A percentile compares a stretch with the other conserved stretches of the same genome.
phyloP scores from a whole-genome alignment of 2,888 invertebrate genomes.

The Clitarchus hookeri region DNA sequence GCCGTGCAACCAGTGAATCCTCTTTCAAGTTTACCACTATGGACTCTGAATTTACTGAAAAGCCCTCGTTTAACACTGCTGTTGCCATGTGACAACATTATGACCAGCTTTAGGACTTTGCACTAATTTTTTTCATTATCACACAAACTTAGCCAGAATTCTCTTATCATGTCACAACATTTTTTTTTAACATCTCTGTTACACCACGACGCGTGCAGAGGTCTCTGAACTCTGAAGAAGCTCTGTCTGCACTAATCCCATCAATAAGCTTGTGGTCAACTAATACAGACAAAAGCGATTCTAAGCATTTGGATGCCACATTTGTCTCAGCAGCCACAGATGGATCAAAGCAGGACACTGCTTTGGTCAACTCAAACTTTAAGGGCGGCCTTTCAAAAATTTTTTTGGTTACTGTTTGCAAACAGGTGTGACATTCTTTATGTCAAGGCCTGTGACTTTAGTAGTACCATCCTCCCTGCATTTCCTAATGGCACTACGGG shows the following conservation, averaged over 20 bases:
- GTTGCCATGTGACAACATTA: background rate
- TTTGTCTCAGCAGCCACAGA: background rate
- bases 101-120: background rate
- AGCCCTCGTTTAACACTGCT: no score
- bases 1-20: no score
- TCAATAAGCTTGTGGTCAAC: background rate
- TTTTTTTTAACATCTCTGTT: background rate
- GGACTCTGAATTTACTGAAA: no score
- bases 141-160: background rate
- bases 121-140: background rate
- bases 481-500: background rate
- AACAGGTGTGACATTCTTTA: no score
- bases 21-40: no score
- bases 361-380: background rate
- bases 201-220: background rate
- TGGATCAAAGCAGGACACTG: background rate
- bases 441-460: background rate
- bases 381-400: background rate
- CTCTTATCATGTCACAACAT: background rate
- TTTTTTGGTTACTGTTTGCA: background rate
- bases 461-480: background rate
- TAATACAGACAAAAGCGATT: background rate
- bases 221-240: background rate
- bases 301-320: background rate
- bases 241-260: background rate